Base-by-base conservation (phyloP, 1,140 invertebrate species). In the Dryas iulia region DNA sequence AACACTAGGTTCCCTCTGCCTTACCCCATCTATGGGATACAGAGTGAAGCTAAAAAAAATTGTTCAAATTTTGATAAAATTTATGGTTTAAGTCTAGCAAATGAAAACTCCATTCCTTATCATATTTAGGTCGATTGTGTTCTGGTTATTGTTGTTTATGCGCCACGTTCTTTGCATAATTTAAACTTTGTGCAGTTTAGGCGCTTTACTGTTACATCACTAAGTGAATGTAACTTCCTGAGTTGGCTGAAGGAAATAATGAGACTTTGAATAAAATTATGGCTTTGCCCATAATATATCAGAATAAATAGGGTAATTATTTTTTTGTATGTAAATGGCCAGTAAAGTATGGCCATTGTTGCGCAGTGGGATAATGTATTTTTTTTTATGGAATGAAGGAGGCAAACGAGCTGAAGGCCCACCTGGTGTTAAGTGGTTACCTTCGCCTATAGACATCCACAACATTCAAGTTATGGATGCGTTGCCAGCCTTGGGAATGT, bases 71-170 rank as follows among this genome's bases (percentile, higher is more conserved):
- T 47, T 47, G 7, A 47, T 47, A 47, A 47, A 47, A 21, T 18
- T 10, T 47, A n/a, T 18, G 39, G 5, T 8, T 47, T 8, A n/a
- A 47, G 14, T 0, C 8, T 7, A 21, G 6, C 21, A 47, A 47
- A 10, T 3, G 39, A 47, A 35, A 21, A 47, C 6, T 18, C 1
- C 53, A 75, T 77, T 77, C 69, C 72, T 77, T 63, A 71, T 68
- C 54, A 77, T 79, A 81, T 81, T 80, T 82, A 65, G 76, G 74
- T 78, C 74, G 74, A 72, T 72, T 75, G 64, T 52, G 68, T 66
- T 74, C 64, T 74, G 63, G 26, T 59, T 69, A 69, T 66, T 72
- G 64, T 64, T 72, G 67, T 73, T 74, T 69, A 74, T 73, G 57
- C 35, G 39, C 54, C n/a, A 68, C 61, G 70, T 67, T 61, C 56